phyloP scores from a whole-genome alignment of 2,113 vertebrate species.

The Labrus mixtus region DNA sequence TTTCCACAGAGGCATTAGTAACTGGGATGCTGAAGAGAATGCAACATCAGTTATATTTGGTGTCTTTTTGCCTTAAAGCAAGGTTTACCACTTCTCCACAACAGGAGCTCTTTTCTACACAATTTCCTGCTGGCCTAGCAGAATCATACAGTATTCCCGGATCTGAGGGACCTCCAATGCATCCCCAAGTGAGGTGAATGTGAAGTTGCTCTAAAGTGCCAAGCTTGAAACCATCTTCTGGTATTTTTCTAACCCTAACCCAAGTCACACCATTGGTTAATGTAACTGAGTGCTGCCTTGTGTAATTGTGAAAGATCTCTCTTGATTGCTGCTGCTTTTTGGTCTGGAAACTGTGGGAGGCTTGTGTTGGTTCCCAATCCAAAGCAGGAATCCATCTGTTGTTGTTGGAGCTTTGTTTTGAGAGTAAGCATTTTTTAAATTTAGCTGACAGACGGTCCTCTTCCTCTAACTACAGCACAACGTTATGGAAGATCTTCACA shows the following conservation, averaged over 20 bases:
- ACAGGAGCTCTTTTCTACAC: constrained; percentile 39
- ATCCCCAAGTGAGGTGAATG: constrained; percentile 33
- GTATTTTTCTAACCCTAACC: constrained; percentile 29
- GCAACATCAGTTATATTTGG: background rate
- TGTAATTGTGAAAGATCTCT: constrained; percentile 42
- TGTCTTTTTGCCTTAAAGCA: constrained; percentile 42
- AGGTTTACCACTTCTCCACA: constrained; percentile 41
- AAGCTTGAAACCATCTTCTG: constrained; percentile 31
- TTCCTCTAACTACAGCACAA: constrained; percentile 11
- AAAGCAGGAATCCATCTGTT: background rate
- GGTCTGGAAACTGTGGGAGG: constrained; percentile 2
- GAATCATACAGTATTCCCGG: constrained; percentile 10
- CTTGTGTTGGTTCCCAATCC: constrained; percentile 12
- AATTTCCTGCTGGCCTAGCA: constrained; percentile 34
- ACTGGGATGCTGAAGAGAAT: constrained; percentile 10
- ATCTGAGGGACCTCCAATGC: constrained; percentile 41
- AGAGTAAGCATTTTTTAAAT: background rate
- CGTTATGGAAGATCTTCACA: constrained; percentile 8
- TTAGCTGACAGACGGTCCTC: background rate
- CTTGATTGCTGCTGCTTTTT: constrained; percentile 38
- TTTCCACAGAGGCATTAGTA: constrained; percentile 38
- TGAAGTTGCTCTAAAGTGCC: constrained; percentile 42
- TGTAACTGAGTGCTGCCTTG: constrained; percentile 34
- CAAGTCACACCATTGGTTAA: constrained; percentile 51
- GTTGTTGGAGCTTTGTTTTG: background rate